Percentiles rank a stretch among this genome's conserved stretches.
Evolutionary conservation across 2,797 vertebrate species (phyloP).

Genomic region (Ceryle rudis): DNA sequence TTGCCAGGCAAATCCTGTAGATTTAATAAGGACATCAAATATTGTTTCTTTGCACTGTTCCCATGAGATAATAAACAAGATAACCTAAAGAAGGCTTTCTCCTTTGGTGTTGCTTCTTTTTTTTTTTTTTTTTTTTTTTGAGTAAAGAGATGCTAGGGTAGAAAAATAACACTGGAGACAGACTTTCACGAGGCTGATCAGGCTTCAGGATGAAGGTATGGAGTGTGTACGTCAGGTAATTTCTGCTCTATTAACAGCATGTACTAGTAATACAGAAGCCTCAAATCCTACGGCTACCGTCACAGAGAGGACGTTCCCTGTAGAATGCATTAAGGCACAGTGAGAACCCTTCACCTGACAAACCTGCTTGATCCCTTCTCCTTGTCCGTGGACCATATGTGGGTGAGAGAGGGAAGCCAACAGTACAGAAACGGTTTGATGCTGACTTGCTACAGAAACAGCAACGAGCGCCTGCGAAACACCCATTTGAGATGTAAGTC

Average conservation of each 20-base stretch:
- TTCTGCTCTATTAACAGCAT: background rate
- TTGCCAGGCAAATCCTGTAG: background rate
- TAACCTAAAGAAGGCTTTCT: background rate
- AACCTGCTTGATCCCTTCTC: background rate
- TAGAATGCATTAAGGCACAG: background rate
- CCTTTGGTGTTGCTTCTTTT: background rate
- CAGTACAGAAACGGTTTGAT: background rate
- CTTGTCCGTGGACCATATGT: background rate
- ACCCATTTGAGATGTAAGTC: rapidly evolving
- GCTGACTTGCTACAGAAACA: background rate
- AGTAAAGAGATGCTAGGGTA: background rate
- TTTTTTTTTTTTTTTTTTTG: background rate
- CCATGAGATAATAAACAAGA: background rate
- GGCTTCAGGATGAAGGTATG: background rate
- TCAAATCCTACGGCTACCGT: background rate
- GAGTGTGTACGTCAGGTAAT: background rate
- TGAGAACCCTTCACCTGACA: background rate
- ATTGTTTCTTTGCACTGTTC: background rate
- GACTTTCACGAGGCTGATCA: background rate
- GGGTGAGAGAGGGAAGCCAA: background rate
- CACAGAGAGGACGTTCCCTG: rapidly evolving
- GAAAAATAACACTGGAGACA: background rate
- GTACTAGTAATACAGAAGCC: background rate
- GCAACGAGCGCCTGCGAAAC: background rate
- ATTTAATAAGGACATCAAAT: conserved; percentile 36